A percentile compares a stretch with the other conserved stretches of the same genome.
Evolutionary conservation across 1,140 invertebrate species (phyloP).

Genomic region (Drosophila pallidifrons): DNA sequence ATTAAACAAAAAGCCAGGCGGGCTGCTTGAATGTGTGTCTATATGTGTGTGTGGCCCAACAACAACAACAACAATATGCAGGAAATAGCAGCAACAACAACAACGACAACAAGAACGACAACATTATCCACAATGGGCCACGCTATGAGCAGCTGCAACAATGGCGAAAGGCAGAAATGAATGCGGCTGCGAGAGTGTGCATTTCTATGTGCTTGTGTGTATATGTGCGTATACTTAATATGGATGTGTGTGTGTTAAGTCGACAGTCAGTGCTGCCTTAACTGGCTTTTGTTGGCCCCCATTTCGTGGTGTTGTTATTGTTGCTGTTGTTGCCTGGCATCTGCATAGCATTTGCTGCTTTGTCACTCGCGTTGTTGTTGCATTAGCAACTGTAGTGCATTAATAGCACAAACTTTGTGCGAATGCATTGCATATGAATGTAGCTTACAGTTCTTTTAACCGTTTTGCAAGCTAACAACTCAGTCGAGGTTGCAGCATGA

Average conservation of each 20-base stretch:
- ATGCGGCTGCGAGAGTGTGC: constrained; percentile 38
- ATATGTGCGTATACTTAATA: constrained; percentile 1
- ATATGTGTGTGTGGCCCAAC: constrained; percentile 25
- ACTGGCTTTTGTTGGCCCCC: constrained; percentile 71
- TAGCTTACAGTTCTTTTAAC: constrained; percentile 21
- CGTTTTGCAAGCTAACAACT: neutral
- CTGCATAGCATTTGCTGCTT: constrained; percentile 17
- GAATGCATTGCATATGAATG: constrained; percentile 12
- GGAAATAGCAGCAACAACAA: constrained; percentile 27
- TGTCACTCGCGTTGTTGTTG: constrained; percentile 44
- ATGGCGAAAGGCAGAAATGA: constrained; percentile 69
- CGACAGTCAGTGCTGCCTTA: constrained; percentile 68
- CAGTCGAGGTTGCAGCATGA: neutral
- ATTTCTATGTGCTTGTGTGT: constrained; percentile 16
- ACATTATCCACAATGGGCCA: constrained; percentile 43
- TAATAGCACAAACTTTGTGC: constrained; percentile 41
- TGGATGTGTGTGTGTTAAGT: constrained; percentile 11
- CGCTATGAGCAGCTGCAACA: constrained; percentile 71
- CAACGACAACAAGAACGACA: constrained; percentile 4
- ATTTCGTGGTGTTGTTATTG: neutral
- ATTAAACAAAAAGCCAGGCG: constrained; percentile 79
- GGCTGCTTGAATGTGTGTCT: constrained; percentile 11
- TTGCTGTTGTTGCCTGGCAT: constrained; percentile 31
- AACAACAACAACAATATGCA: constrained; percentile 44
- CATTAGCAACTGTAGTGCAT: constrained; percentile 64